Conservation (phyloP, 2,888 invertebrate species). For the Drosophila limbata region DNA sequence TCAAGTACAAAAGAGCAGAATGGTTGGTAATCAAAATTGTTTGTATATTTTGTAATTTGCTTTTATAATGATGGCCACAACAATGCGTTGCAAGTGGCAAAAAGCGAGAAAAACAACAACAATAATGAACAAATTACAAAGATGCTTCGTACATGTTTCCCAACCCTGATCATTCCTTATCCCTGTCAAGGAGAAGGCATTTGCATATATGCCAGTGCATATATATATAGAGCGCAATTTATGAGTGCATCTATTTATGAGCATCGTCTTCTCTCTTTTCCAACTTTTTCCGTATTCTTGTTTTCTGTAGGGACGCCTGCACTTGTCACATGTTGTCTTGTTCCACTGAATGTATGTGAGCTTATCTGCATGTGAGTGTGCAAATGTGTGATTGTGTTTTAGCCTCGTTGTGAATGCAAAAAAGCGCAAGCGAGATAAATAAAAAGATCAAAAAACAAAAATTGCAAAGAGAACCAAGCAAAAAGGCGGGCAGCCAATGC, state of each 20-base stretch:
- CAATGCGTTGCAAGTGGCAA: slow-evolving; percentile 30
- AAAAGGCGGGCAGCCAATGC: slow-evolving; percentile 40
- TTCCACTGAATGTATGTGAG: slow-evolving; percentile 40
- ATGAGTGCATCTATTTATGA: slow-evolving; percentile 70
- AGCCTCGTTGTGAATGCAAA: slow-evolving; percentile 74
- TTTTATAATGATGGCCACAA: slow-evolving; percentile 28
- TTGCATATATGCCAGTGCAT: slow-evolving; percentile 70
- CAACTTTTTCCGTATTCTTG: not conserved
- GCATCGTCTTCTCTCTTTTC: slow-evolving; percentile 9
- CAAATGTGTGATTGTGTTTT: slow-evolving; percentile 42
- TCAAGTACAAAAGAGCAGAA: not conserved
- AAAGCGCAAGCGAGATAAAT: slow-evolving; percentile 69
- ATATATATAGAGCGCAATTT: slow-evolving; percentile 75
- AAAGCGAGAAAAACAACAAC: slow-evolving; percentile 21
- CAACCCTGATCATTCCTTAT: too few relatives aligned
- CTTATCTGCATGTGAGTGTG: slow-evolving; percentile 63
- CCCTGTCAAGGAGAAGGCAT: slow-evolving; percentile 39
- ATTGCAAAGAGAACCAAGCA: slow-evolving; percentile 39
- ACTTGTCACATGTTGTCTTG: slow-evolving; percentile 68
- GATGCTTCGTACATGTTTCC: slow-evolving; percentile 27
- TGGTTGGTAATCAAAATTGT: slow-evolving; percentile 32
- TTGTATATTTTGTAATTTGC: slow-evolving; percentile 46
- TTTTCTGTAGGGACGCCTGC: slow-evolving; percentile 54
- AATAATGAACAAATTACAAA: slow-evolving; percentile 73
- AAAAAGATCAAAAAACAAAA: slow-evolving; percentile 34